Evolutionary conservation across 2,797 vertebrate species (phyloP).

Genomic region (Halcyon chelicuti): DNA sequence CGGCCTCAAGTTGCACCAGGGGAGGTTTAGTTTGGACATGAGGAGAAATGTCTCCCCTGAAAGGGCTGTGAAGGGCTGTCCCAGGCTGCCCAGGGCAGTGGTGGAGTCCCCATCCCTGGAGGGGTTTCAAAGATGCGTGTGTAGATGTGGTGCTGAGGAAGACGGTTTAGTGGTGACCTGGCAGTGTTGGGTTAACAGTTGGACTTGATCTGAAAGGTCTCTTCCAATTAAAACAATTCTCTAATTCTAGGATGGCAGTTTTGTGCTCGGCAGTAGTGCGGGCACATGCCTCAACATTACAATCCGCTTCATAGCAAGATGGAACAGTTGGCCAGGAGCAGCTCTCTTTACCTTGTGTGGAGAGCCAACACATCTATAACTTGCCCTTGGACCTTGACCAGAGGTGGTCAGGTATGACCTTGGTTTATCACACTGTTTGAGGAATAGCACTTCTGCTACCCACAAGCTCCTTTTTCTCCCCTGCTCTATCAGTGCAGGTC

Average conservation of each 20-base stretch:
- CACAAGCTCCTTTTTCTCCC: not conserved
- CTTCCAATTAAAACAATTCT: not conserved
- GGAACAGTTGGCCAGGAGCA: not conserved
- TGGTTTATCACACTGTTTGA: not conserved
- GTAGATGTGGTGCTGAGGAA: not conserved
- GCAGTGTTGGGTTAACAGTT: not conserved
- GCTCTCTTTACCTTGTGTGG: not conserved
- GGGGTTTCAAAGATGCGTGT: not conserved
- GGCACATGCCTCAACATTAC: not conserved
- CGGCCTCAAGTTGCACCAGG: not conserved
- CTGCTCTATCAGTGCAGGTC: not conserved
- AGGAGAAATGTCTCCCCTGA: not conserved
- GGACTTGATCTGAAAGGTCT: not conserved
- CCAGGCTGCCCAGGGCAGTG: not conserved
- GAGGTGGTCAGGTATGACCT: not conserved
- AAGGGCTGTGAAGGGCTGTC: not conserved
- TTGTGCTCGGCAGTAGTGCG: not conserved
- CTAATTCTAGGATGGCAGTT: not conserved
- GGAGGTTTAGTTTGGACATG: not conserved
- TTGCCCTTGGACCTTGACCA: not conserved
- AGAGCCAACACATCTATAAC: not conserved
- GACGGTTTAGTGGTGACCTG: not conserved
- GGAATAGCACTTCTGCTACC: not conserved
- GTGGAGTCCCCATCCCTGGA: not conserved
- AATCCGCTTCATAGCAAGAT: not conserved